Percentiles rank a stretch among this genome's conserved stretches.
Conservation (phyloP, 2,113 vertebrate genomes). For the Paracanthobrama guichenoti region DNA sequence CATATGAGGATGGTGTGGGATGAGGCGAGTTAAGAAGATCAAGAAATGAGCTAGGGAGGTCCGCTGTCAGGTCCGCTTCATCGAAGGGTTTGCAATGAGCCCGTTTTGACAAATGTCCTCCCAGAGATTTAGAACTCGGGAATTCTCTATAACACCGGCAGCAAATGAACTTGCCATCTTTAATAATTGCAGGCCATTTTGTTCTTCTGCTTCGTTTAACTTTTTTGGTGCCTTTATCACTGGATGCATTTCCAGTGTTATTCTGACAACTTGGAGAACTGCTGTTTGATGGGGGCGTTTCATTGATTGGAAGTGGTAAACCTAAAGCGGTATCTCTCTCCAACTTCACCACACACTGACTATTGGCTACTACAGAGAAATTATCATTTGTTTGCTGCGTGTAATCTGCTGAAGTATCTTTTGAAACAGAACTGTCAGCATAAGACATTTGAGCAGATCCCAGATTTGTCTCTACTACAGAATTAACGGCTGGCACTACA, state of each 20-base stretch:
- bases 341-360: slow-evolving; percentile 73
- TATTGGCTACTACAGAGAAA: slow-evolving; percentile 67
- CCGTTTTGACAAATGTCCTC: slow-evolving; percentile 93
- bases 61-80: slow-evolving; percentile 81
- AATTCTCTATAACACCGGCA: slow-evolving; percentile 91
- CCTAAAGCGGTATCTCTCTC: slow-evolving; percentile 69
- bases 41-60: slow-evolving; percentile 84
- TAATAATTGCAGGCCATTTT: slow-evolving; percentile 94
- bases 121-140: slow-evolving; percentile 89
- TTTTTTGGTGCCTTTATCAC: slow-evolving; percentile 71
- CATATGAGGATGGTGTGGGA: slow-evolving; percentile 71
- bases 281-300: slow-evolving; percentile 24
- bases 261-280: slow-evolving; percentile 43
- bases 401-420: slow-evolving; percentile 71
- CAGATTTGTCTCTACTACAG: slow-evolving; percentile 73
- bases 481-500: slow-evolving; percentile 71
- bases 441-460: slow-evolving; percentile 75
- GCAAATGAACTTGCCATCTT: slow-evolving; percentile 93
- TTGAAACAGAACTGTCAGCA: slow-evolving; percentile 69
- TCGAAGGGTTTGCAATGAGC: slow-evolving; percentile 87
- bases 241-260: slow-evolving; percentile 56
- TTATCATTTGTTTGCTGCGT: slow-evolving; percentile 75
- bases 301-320: slow-evolving; percentile 67
- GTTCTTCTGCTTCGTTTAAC: slow-evolving; percentile 83
- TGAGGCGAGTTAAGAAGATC: slow-evolving; percentile 89